These are phyloP conservation scores for Pedetes capensis DNA, from an alignment of 2,113 vertebrate genomes.

Conservation along the genomic window DNA sequence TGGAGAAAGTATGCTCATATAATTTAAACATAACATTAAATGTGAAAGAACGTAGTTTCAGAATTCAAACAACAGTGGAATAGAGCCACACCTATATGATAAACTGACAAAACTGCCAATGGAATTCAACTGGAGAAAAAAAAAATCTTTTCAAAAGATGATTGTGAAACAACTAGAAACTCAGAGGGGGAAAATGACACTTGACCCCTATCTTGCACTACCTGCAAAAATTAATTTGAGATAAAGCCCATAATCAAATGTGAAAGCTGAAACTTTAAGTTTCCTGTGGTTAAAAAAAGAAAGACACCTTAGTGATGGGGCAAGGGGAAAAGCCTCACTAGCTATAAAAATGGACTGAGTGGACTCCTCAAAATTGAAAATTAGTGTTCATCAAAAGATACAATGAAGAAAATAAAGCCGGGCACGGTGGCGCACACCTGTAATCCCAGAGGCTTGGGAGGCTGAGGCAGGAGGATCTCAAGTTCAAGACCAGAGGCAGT, in stretches of 20 bases:
- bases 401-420: background rate
- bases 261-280: background rate
- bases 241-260: background rate
- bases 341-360: background rate
- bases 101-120: background rate
- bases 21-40: slow-evolving; percentile 29
- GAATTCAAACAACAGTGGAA: background rate
- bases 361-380: background rate
- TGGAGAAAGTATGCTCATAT: background rate
- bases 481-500: too few species aligned
- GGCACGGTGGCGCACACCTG: too few species aligned
- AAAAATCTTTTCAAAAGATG: background rate
- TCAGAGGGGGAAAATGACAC: background rate
- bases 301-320: background rate
- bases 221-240: background rate
- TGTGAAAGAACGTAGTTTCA: background rate
- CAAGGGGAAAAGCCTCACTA: background rate
- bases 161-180: background rate
- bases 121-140: background rate
- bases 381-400: background rate
- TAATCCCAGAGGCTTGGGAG: too few species aligned
- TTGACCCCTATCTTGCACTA: background rate
- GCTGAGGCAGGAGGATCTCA: too few species aligned
- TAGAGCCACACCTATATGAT: background rate
- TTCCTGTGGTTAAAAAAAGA: background rate